A percentile compares a stretch with the other conserved stretches of the same genome.
phyloP scores from a whole-genome alignment of 2,888 invertebrate species.

The Ophion costatus region DNA sequence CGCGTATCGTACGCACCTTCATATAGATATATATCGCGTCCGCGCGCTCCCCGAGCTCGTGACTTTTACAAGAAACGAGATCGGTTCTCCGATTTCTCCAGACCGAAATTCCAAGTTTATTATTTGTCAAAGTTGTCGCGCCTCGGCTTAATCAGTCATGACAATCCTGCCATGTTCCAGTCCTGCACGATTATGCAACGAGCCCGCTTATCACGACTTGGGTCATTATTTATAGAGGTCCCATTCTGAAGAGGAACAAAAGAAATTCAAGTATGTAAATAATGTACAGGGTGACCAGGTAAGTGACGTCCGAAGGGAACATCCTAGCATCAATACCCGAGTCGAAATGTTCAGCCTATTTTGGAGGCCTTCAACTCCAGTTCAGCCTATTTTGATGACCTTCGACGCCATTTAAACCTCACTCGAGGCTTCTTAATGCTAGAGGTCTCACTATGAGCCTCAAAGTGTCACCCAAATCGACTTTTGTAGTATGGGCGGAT shows the following conservation, averaged over 20 bases:
- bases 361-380: no score
- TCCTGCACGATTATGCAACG: conserved; percentile 44
- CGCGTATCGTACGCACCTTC: conserved; percentile 10
- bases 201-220: conserved; percentile 32
- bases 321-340: background rate
- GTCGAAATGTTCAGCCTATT: no score
- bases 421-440: no score
- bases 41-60: conserved; percentile 41
- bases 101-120: conserved; percentile 57
- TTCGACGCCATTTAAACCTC: no score
- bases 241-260: conserved; percentile 4
- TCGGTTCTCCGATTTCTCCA: conserved; percentile 58
- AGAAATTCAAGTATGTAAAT: conserved; percentile 5
- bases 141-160: conserved; percentile 57
- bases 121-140: conserved; percentile 62
- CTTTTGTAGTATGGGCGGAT: no score
- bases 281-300: background rate
- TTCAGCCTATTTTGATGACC: no score
- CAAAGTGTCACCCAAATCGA: no score
- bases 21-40: conserved; percentile 55
- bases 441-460: no score
- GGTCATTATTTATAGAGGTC: conserved; percentile 53
- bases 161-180: conserved; percentile 55
- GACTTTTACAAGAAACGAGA: conserved; percentile 61
- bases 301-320: background rate